Base-by-base conservation (phyloP, 2,888 invertebrate species). In the Stictocephala bisonia region DNA sequence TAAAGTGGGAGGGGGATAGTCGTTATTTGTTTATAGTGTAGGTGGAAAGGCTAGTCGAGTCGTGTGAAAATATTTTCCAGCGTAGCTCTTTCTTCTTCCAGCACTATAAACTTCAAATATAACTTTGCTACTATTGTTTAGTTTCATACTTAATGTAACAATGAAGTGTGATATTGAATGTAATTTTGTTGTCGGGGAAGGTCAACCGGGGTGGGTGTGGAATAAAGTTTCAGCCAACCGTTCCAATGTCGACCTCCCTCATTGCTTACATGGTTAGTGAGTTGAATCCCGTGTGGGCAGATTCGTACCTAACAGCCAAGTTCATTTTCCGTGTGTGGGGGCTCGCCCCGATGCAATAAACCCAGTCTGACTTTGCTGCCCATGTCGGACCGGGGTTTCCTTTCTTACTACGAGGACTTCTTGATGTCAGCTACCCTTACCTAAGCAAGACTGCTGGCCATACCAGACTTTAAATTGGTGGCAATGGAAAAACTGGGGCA, bases 161-260 rank as follows among this genome's bases (percentile, higher is more conserved):
- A n/a, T n/a, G n/a, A n/a, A n/a, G n/a, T n/a, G n/a, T n/a, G n/a
- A n/a, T n/a, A n/a, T n/a, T n/a, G n/a, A n/a, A n/a, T n/a, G n/a
- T n/a, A n/a, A n/a, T n/a, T n/a, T n/a, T n/a, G n/a, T n/a, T n/a
- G n/a, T n/a, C n/a, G n/a, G 90, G 73, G 86, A 88, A 76, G 84
- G 85, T 4, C 83, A 84, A 53, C 79, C 85, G 0, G 86, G 86
- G 2, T 94, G 91, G 87, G 85, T 90, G 0, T 91, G 90, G 87
- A 93, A 94, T 80, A 85, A n/a, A 86, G 27, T 96, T 91, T 81
- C 85, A 90, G 76, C 88, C 88, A 73, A 92, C 94, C 0, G 90
- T 94, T 0, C 91, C 91, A 0, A 97, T 98, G 97, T 95, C 96
- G 0, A 96, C 97, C 0, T 98, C 98, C 82, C 84, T 97, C 53